These are phyloP conservation scores for Apis laboriosa DNA, from an alignment of 1,140 invertebrate genomes.

Conservation along the genomic window DNA sequence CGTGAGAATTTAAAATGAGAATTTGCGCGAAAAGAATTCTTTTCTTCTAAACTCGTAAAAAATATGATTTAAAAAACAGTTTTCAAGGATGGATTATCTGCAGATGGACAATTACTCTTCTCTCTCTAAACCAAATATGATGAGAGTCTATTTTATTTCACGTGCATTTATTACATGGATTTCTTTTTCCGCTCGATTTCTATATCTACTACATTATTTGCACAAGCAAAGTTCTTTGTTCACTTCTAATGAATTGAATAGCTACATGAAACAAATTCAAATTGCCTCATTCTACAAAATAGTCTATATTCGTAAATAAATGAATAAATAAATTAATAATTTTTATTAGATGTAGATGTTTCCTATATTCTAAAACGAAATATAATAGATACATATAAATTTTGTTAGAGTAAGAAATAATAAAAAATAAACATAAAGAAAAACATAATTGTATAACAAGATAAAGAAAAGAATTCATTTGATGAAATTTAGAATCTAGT, in stretches of 20 bases:
- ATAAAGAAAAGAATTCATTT: too few species aligned
- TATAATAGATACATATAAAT: too few species aligned
- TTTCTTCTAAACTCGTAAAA: conserved; percentile 47
- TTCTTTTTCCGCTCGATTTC: not conserved
- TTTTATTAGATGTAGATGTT: too few species aligned
- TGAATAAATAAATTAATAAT: too few species aligned
- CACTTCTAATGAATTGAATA: not conserved
- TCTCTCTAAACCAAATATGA: not conserved
- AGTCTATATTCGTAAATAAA: too few species aligned
- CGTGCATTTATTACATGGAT: not conserved
- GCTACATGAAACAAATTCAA: not conserved
- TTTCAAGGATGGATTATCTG: not conserved
- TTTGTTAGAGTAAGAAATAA: too few species aligned
- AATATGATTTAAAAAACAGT: conserved; percentile 47
- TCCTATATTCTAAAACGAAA: too few species aligned
- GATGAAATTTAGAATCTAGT: conserved; percentile 9
- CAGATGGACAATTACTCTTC: not conserved
- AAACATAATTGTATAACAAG: too few species aligned
- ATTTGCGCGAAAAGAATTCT: conserved; percentile 35
- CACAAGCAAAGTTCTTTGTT: not conserved
- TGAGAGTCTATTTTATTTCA: not conserved
- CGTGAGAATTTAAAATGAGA: conserved; percentile 55
- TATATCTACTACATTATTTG: not conserved
- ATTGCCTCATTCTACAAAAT: too few species aligned
- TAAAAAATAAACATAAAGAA: too few species aligned